phyloP scores from a whole-genome alignment of 2,113 vertebrate genomes.

The Passer montanus region DNA sequence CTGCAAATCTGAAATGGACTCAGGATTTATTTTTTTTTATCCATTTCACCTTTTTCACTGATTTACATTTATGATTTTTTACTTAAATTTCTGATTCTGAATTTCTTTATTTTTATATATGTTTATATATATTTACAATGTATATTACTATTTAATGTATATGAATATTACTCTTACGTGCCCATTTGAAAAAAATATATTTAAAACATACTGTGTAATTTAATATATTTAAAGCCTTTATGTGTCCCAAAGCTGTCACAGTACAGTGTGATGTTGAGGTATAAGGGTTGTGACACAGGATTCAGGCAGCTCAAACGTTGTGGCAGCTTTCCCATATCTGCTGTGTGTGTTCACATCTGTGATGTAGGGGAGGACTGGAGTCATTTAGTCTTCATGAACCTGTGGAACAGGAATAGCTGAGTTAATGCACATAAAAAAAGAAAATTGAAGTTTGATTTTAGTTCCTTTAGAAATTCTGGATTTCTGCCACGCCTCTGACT shows the following conservation, averaged over 20 bases:
- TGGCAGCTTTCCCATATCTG: neutral
- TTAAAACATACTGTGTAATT: neutral
- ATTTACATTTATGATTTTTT: neutral
- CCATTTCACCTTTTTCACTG: neutral
- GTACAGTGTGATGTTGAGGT: neutral
- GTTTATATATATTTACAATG: neutral
- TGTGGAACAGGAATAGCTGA: neutral
- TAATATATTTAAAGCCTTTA: neutral
- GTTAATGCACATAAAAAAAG: neutral
- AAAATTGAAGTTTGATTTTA: neutral
- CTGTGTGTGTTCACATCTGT: neutral
- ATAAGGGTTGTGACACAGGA: neutral
- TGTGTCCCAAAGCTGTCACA: neutral
- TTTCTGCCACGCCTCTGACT: neutral
- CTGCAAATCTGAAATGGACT: neutral
- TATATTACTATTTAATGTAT: neutral
- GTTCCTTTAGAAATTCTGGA: neutral
- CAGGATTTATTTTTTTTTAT: neutral
- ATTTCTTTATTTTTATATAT: neutral
- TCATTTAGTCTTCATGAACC: neutral
- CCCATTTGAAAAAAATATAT: neutral
- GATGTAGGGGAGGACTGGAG: neutral
- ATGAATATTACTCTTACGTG: neutral
- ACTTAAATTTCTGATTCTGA: neutral
- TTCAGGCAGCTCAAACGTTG: neutral